Percentiles rank a stretch among this genome's conserved stretches.
Conservation (phyloP, 2,113 vertebrate species). For the Chionis minor region DNA sequence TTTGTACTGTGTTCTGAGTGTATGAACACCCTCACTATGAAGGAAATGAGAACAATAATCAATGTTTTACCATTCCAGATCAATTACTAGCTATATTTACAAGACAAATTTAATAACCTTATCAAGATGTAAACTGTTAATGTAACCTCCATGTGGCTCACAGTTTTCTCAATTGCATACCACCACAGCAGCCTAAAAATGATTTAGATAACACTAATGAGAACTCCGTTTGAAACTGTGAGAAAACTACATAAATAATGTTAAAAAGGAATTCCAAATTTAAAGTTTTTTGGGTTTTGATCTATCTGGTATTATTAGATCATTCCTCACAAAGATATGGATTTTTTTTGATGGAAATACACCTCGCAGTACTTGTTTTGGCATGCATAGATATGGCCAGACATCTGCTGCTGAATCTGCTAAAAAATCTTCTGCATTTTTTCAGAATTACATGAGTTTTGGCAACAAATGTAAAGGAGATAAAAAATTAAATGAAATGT, state of each 20-base stretch:
- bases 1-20: background rate
- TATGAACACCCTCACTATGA: background rate
- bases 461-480: background rate
- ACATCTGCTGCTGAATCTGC: background rate
- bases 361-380: background rate
- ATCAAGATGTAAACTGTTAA: background rate
- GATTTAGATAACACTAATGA: background rate
- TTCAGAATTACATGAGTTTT: background rate
- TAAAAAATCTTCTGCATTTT: background rate
- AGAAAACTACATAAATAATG: background rate
- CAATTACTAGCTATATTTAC: background rate
- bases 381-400: background rate
- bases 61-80: background rate
- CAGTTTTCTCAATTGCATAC: background rate
- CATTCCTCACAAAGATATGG: background rate
- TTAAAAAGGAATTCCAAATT: background rate
- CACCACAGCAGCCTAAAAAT: background rate
- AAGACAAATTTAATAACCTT: background rate
- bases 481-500: background rate
- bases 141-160: background rate
- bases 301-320: background rate
- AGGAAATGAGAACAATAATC: background rate
- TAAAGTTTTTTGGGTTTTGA: background rate
- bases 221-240: background rate
- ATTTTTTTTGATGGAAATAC: background rate